Evolutionary conservation across 2,888 invertebrate genomes (phyloP).

Genomic region (Dynastes tityus): DNA sequence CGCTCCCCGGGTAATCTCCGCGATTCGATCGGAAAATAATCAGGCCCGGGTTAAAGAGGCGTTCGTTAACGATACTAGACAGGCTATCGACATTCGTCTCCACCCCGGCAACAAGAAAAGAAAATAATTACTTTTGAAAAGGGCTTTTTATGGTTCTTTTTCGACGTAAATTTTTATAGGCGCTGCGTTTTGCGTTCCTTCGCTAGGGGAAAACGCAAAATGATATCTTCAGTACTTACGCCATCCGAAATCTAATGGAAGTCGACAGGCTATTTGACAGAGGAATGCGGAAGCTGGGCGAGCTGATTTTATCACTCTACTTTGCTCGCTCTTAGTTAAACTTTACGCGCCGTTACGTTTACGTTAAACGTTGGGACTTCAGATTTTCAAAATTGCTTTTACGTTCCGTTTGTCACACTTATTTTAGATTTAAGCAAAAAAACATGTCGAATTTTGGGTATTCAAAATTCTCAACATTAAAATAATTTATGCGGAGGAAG

Average conservation of each 20-base stretch:
- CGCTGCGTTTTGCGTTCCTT: background rate
- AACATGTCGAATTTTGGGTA: no score
- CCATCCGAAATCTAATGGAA: background rate
- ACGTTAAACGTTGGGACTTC: background rate
- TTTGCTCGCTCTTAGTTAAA: no score
- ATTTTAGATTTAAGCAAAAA: no score
- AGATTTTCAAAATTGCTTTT: background rate
- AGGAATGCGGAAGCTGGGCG: background rate
- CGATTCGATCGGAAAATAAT: conserved; percentile 43
- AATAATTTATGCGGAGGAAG: no score
- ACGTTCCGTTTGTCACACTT: background rate
- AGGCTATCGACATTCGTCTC: conserved; percentile 37
- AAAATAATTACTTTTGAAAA: conserved; percentile 46
- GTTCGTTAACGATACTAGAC: conserved; percentile 43
- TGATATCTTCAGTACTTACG: conserved; percentile 30
- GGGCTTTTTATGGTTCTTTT: conserved; percentile 42
- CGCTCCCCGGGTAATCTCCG: conserved; percentile 26
- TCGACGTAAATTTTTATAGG: conserved; percentile 41
- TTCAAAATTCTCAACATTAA: no score
- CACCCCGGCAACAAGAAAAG: conserved; percentile 23
- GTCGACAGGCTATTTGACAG: conserved; percentile 7
- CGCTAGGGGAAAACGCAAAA: background rate
- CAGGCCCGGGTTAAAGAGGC: conserved; percentile 41
- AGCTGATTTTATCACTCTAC: conserved; percentile 12
- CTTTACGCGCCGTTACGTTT: no score